Evolutionary conservation across 53 echinoderm and acorn worm species (phyloP).

Genomic region (Holothuria scabra): DNA sequence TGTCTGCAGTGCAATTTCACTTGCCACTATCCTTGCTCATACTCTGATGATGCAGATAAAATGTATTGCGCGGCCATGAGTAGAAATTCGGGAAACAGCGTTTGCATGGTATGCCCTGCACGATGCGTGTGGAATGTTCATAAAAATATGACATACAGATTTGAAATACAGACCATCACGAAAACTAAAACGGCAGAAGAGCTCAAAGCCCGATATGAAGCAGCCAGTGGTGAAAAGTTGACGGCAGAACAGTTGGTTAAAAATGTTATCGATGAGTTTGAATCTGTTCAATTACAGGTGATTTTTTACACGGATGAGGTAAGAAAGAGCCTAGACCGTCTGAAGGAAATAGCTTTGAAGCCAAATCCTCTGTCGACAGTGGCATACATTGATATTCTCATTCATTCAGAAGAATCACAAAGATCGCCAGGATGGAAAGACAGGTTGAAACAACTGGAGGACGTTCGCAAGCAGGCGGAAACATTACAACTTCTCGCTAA

Average conservation of each 20-base stretch:
- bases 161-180: conserved; percentile 5
- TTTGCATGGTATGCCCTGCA: conserved; percentile 29
- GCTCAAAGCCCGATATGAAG: conserved; percentile 37
- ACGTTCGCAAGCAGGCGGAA: conserved; percentile 60
- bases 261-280: conserved; percentile 25
- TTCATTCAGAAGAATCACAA: conserved; percentile 50
- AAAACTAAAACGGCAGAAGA: conserved; percentile 28
- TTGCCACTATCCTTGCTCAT: conserved; percentile 59
- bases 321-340: conserved; percentile 47
- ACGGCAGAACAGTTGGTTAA: conserved; percentile 29
- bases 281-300: conserved; percentile 26
- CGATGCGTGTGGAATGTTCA: conserved; percentile 47
- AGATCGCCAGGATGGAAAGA: conserved; percentile 49
- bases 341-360: conserved; percentile 68
- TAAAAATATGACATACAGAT: conserved; percentile 50
- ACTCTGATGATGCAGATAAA: conserved; percentile 45
- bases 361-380: conserved; percentile 61
- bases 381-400: conserved; percentile 65
- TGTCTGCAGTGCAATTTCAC: conserved; percentile 59
- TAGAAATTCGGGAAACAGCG: not conserved
- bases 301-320: conserved; percentile 17
- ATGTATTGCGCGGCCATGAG: conserved; percentile 46
- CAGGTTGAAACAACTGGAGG: conserved; percentile 20
- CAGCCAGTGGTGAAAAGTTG: conserved; percentile 43
- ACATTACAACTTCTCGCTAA: conserved; percentile 53